phyloP scores from a whole-genome alignment of 1,140 invertebrate species.

The Leucophenga varia region DNA sequence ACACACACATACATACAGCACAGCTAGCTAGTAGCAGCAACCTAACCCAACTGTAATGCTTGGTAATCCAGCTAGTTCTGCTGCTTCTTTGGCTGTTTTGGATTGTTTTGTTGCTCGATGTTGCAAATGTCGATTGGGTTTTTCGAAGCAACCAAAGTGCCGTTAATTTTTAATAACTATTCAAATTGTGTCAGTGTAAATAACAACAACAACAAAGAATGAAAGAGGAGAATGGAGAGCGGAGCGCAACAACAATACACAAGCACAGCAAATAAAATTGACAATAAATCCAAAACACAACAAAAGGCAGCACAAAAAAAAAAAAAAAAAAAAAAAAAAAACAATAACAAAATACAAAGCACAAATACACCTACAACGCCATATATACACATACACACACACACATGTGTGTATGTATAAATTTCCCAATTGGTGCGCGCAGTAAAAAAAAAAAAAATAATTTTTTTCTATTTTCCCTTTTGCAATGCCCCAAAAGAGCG shows the following conservation, averaged over 20 bases:
- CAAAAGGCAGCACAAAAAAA: constrained; percentile 33
- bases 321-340: background rate
- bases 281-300: constrained; percentile 52
- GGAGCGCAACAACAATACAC: constrained; percentile 36
- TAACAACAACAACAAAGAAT: constrained; percentile 31
- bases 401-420: constrained; percentile 16
- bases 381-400: constrained; percentile 16
- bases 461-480: too few species aligned
- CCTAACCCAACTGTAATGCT: too few species aligned
- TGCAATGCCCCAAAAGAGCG: too few species aligned
- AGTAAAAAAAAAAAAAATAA: too few species aligned
- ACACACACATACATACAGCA: constrained; percentile 1
- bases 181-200: constrained; percentile 54
- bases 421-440: too few species aligned
- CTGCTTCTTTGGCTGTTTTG: constrained; percentile 14
- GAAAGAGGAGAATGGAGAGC: too few species aligned
- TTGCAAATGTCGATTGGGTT: too few species aligned
- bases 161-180: constrained; percentile 55
- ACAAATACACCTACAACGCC: background rate
- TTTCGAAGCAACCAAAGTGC: constrained; percentile 49
- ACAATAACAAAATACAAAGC: constrained; percentile 6
- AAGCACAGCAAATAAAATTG: constrained; percentile 54
- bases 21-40: too few species aligned
- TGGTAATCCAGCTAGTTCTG: constrained; percentile 8
- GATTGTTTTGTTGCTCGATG: constrained; percentile 19